Evolutionary conservation across 1,140 invertebrate species (phyloP).

Genomic region (Brachionus koreanus): DNA sequence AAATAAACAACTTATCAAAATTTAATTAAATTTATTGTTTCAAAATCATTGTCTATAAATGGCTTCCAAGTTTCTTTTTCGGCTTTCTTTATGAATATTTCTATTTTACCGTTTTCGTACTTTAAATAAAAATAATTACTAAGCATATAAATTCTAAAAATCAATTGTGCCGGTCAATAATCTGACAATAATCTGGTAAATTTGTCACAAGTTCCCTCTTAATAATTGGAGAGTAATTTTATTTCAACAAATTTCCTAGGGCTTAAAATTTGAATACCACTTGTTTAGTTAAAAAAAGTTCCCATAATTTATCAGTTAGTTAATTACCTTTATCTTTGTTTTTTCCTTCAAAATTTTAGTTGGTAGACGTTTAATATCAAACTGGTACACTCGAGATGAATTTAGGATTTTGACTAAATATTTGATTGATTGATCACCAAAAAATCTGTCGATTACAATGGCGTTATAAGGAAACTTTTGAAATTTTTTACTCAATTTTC

Average conservation of each 20-base stretch:
- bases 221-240: no score
- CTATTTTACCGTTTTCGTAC: background rate
- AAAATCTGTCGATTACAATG: background rate
- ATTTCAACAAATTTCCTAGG: no score
- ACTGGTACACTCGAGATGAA: background rate
- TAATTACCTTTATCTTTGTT: slow-evolving; percentile 18
- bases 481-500: background rate
- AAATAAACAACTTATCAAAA: background rate
- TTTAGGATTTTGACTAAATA: background rate
- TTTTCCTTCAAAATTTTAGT: background rate
- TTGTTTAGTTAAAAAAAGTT: no score
- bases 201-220: no score
- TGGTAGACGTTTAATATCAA: slow-evolving; percentile 22
- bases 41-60: slow-evolving; percentile 11
- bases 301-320: background rate
- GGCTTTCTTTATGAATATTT: background rate
- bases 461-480: slow-evolving; percentile 10
- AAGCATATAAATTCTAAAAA: background rate
- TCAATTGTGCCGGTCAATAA: no score
- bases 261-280: no score
- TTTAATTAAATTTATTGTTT: slow-evolving; percentile 5
- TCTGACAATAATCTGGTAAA: no score
- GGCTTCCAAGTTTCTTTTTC: slow-evolving; percentile 23
- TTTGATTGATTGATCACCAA: slow-evolving; percentile 9
- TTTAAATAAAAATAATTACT: background rate